Evolutionary conservation across 2,797 vertebrate species (phyloP).

Genomic region (Enteromius radiatus): DNA sequence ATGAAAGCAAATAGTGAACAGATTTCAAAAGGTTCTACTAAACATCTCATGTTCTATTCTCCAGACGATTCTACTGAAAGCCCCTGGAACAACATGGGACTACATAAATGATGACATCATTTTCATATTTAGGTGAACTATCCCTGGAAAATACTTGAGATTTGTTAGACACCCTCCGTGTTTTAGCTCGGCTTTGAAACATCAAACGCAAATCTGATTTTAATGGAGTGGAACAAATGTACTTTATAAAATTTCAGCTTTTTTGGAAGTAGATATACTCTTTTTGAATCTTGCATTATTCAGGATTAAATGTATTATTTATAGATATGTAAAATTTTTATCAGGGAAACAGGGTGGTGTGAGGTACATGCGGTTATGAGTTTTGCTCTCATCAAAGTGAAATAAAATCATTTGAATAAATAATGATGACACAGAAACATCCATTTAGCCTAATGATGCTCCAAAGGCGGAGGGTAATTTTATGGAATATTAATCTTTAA

Average conservation of each 20-base stretch:
- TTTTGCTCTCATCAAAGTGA: conserved; percentile 81
- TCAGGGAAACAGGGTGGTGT: conserved; percentile 86
- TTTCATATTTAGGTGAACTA: conserved; percentile 59
- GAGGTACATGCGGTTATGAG: conserved; percentile 82
- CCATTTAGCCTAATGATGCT: conserved; percentile 69
- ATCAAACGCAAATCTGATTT: conserved; percentile 40
- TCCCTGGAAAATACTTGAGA: conserved; percentile 34
- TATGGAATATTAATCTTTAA: conserved; percentile 56
- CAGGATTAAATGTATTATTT: conserved; percentile 87
- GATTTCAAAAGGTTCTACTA: background rate
- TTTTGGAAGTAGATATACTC: conserved; percentile 55
- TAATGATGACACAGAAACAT: conserved; percentile 72
- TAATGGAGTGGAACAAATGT: conserved; percentile 56
- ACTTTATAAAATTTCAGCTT: conserved; percentile 41
- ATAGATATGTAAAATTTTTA: conserved; percentile 87
- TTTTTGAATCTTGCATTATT: conserved; percentile 86
- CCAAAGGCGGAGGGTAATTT: conserved; percentile 47
- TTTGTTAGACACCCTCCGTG: conserved; percentile 34
- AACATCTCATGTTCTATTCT: background rate
- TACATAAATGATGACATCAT: background rate
- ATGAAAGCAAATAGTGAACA: background rate
- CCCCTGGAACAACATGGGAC: background rate
- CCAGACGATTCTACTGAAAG: background rate
- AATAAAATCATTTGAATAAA: conserved; percentile 86
- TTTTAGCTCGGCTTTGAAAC: conserved; percentile 31